Conservation (phyloP, 2,113 vertebrate genomes). For the Neotragus moschatus region DNA sequence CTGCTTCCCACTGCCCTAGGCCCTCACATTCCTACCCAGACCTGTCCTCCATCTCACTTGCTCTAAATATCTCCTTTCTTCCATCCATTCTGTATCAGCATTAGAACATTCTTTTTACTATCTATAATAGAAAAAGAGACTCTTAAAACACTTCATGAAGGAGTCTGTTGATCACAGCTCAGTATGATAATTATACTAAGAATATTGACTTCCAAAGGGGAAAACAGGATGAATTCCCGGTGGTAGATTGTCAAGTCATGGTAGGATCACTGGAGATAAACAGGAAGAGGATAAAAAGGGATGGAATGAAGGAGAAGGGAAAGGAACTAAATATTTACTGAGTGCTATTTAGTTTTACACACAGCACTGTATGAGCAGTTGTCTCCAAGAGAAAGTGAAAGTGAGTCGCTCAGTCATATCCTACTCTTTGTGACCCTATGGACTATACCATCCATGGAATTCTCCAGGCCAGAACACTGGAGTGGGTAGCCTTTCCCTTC, state of each 20-base stretch:
- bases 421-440: not conserved
- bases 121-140: not conserved
- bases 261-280: not conserved
- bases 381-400: not conserved
- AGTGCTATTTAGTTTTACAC: not conserved
- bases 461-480: not conserved
- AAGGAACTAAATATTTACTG: not conserved
- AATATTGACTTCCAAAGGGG: not conserved
- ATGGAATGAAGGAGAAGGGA: not conserved
- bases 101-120: not conserved
- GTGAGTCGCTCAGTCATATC: not conserved
- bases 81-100: not conserved
- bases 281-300: not conserved
- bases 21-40: not conserved
- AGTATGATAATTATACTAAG: not conserved
- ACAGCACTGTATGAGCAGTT: not conserved
- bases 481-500: not conserved
- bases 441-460: not conserved
- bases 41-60: not conserved
- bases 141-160: not conserved
- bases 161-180: not conserved
- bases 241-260: not conserved
- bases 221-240: not conserved
- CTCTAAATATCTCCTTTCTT: conserved; percentile 23
- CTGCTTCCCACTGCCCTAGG: not conserved